Evolutionary conservation across 2,797 vertebrate genomes (phyloP).

Genomic region (Gymnocypris eckloni): DNA sequence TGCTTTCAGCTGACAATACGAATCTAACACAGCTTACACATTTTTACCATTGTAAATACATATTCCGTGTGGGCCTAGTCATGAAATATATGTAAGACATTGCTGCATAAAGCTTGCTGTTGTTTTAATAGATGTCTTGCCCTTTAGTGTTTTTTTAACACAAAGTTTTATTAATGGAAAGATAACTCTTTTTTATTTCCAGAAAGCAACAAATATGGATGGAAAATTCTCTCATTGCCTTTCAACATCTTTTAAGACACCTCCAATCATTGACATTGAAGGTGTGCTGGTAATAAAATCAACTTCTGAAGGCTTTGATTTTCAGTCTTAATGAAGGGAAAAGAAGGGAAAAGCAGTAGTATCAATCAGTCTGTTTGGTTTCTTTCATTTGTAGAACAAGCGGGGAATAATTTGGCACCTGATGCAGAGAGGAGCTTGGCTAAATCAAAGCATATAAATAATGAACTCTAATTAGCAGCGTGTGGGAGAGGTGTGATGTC

Average conservation of each 20-base stretch:
- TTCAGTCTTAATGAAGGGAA: slow-evolving; percentile 64
- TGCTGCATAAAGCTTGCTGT: neutral
- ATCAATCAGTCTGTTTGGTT: slow-evolving; percentile 78
- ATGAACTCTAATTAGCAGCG: slow-evolving; percentile 83
- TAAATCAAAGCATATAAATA: slow-evolving; percentile 85
- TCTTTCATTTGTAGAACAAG: slow-evolving; percentile 80
- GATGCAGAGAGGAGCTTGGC: slow-evolving; percentile 71
- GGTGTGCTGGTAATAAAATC: slow-evolving; percentile 71
- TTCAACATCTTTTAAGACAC: slow-evolving; percentile 34
- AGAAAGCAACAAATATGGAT: slow-evolving; percentile 33
- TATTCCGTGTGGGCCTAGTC: neutral
- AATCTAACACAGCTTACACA: neutral
- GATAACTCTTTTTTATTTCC: neutral
- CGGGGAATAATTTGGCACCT: slow-evolving; percentile 74
- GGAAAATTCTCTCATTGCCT: slow-evolving; percentile 23
- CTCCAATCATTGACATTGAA: slow-evolving; percentile 53
- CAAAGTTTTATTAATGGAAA: neutral
- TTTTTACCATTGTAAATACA: neutral
- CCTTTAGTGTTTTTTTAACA: neutral
- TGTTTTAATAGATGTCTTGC: neutral
- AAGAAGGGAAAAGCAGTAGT: slow-evolving; percentile 64
- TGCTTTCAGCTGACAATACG: neutral
- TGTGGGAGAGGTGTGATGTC: slow-evolving; percentile 78
- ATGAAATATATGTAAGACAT: neutral
- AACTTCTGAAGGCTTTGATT: slow-evolving; percentile 73